These are phyloP conservation scores for Nannoperca australis DNA, from an alignment of 2,797 vertebrate species.

Conservation along the genomic window DNA sequence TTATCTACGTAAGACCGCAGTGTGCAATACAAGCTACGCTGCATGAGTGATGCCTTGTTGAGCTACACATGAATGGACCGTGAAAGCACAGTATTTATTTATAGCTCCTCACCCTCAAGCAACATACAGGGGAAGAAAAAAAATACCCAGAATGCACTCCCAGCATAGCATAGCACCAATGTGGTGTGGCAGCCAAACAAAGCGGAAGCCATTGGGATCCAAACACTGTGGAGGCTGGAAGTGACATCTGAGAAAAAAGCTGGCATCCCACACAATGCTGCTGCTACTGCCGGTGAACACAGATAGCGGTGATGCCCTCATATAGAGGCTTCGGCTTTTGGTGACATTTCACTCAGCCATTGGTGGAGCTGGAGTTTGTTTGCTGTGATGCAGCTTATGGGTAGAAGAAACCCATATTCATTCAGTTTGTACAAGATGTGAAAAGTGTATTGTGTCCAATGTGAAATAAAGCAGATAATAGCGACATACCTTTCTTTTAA, in stretches of 20 bases:
- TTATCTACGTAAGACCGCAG: constrained; percentile 4
- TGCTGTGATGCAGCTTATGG: constrained; percentile 5
- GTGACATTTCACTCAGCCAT: constrained; percentile 14
- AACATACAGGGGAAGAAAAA: constrained; percentile 43
- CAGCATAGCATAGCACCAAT: constrained; percentile 51
- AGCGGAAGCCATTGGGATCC: constrained; percentile 54
- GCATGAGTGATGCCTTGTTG: constrained; percentile 64
- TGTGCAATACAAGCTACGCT: constrained; percentile 41
- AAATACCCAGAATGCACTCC: constrained; percentile 76
- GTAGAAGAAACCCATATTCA: neutral
- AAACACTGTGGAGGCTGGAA: constrained; percentile 47
- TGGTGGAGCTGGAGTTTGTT: constrained; percentile 8
- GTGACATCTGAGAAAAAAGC: constrained; percentile 54
- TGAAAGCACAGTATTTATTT: constrained; percentile 77
- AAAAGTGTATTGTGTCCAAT: neutral
- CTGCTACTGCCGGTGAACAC: constrained; percentile 40
- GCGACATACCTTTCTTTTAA: neutral
- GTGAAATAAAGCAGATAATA: neutral
- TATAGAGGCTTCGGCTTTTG: neutral
- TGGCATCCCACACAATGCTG: constrained; percentile 33
- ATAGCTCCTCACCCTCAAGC: constrained; percentile 78
- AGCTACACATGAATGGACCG: constrained; percentile 79
- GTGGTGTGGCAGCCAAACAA: constrained; percentile 61
- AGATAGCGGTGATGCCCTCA: constrained; percentile 29
- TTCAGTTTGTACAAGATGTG: neutral